Evolutionary conservation across 2,113 vertebrate genomes (phyloP), one percentile per base, ranked within the genome.

Genomic region (Spea multiplicata): DNA sequence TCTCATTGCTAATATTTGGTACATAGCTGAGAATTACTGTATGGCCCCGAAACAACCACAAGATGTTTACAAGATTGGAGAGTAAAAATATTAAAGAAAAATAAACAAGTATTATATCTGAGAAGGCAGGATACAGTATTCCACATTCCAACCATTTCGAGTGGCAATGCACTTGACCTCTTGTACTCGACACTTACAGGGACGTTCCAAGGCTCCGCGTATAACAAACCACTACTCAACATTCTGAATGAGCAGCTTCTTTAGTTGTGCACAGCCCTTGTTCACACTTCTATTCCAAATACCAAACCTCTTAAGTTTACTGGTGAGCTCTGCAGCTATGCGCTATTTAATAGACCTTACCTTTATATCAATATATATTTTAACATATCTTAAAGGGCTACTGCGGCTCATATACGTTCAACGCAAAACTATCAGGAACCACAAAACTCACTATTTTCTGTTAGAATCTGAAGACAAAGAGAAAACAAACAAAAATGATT

Each of bases 251-350:
- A 72, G 70, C 49, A 10, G 70, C 44, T 57, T 13, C 44, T 44
- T 12, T n/a, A 13, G 44, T 14, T 6, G 55, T 13, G 12, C 45
- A 57, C 53, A 17, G 12, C 14, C n/a, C 47, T n/a, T 30, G 30
- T 30, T 65, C 73, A 74, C 59, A 74, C 73, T 65, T 74, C 16
- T 14, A 44, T 50, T 16, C 61, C 47, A 74, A 65, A 74, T 74
- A 74, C 73, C 61, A 17, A 44, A 48, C 50, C 73, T 74, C 45
- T 17, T 61, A 10, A 44, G 3, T 73, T 71, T 30, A 55, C n/a
- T 30, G 30, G 30, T 30, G 30, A 30, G 30, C 30, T 30, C 30
- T 30, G 30, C 30, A 30, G 30, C 30, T 30, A 30, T 30, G 30
- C 1, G 2, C 30, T 30, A 2, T 1, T 30, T 30, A 30, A 30